Evolutionary conservation across 2,888 invertebrate genomes (phyloP).

Genomic region (Leptinotarsa haldemani): DNA sequence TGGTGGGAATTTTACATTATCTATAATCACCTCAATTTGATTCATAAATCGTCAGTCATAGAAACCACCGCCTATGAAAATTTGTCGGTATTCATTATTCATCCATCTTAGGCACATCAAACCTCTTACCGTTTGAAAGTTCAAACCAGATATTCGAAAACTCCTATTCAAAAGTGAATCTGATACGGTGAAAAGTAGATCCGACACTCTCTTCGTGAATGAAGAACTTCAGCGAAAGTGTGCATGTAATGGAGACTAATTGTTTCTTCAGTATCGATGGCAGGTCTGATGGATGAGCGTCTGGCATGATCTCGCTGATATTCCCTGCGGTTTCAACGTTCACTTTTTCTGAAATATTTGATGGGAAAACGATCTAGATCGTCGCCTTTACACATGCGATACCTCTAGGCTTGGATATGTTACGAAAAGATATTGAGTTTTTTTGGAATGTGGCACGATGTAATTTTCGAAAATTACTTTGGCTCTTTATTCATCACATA

Average conservation of each 20-base stretch:
- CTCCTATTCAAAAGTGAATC: neutral
- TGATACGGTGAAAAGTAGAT: slow-evolving; percentile 15
- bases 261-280: slow-evolving; percentile 49
- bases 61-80: too few species aligned
- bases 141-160: neutral
- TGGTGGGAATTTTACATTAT: too few species aligned
- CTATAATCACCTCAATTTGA: too few species aligned
- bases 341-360: slow-evolving; percentile 3
- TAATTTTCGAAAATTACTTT: neutral
- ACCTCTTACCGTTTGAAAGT: neutral
- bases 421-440: neutral
- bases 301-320: slow-evolving; percentile 44
- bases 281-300: slow-evolving; percentile 52
- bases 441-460: neutral
- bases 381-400: slow-evolving; percentile 6
- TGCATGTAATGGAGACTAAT: slow-evolving; percentile 55
- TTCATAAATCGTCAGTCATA: too few species aligned
- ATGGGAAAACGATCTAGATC: neutral
- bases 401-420: neutral
- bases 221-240: slow-evolving; percentile 38
- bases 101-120: neutral
- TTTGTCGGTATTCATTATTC: neutral
- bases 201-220: slow-evolving; percentile 4
- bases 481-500: too few species aligned
- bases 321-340: slow-evolving; percentile 17